phyloP scores from a whole-genome alignment of 2,888 invertebrate species.

The Cyaniris semiargus region DNA sequence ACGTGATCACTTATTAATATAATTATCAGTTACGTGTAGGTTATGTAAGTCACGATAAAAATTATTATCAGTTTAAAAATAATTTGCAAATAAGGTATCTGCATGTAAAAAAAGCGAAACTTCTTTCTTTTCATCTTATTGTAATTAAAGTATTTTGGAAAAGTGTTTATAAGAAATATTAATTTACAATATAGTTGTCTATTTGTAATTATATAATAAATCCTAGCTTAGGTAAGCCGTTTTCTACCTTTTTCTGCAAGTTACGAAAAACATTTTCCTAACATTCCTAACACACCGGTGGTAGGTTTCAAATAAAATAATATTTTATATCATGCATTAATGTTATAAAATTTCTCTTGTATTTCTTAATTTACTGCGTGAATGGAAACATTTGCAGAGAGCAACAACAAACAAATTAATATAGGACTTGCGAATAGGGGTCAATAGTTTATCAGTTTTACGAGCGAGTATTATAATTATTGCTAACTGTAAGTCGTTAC shows the following conservation, averaged over 20 bases:
- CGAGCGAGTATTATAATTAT: slow-evolving; percentile 3
- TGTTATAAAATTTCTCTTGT: neutral
- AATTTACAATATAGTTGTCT: no score
- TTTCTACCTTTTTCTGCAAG: no score
- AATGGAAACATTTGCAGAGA: neutral
- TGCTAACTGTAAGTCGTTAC: neutral
- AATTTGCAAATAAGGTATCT: neutral
- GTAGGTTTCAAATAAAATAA: no score
- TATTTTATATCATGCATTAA: no score
- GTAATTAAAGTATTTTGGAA: neutral
- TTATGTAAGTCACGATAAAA: neutral
- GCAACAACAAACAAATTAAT: slow-evolving; percentile 3
- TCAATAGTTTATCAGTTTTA: slow-evolving; percentile 27
- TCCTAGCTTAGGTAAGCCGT: no score
- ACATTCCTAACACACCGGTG: no score
- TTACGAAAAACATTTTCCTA: no score
- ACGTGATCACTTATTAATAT: slow-evolving; percentile 6
- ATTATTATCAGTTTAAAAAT: neutral
- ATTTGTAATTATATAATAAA: no score
- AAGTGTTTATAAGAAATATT: no score
- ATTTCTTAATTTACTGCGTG: neutral
- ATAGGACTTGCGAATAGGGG: slow-evolving; percentile 1
- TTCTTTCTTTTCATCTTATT: neutral
- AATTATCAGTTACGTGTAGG: neutral
- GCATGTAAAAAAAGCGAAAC: neutral